Conservation (phyloP, 2,888 invertebrate species). For the Ochropacha duplaris region DNA sequence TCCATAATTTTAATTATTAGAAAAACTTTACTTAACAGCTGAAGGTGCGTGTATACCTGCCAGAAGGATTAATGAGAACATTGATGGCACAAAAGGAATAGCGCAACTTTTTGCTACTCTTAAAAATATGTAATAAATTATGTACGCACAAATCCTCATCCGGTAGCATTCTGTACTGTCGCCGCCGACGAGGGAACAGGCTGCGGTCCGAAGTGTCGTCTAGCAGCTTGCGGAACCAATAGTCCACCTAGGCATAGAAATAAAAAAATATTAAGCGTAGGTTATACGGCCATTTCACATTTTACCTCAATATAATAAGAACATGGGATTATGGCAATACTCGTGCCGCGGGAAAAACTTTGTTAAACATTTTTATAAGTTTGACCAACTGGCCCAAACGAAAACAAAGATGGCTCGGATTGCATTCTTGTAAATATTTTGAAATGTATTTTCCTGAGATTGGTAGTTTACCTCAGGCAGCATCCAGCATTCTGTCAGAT, state of each 20-base stretch:
- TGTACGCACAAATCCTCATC: conserved; percentile 77
- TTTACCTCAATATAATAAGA: neutral
- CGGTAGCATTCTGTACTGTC: conserved; percentile 64
- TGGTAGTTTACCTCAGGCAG: conserved; percentile 73
- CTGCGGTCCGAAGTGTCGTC: conserved; percentile 66
- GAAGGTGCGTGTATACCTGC: too few relatives aligned
- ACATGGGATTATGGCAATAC: neutral
- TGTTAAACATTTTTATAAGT: too few relatives aligned
- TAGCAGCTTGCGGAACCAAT: conserved; percentile 74
- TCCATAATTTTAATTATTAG: too few relatives aligned
- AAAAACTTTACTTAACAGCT: too few relatives aligned
- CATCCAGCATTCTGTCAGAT: conserved; percentile 85
- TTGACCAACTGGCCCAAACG: neutral
- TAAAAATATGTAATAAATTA: conserved; percentile 7
- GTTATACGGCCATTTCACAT: too few relatives aligned
- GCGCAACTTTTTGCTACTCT: too few relatives aligned
- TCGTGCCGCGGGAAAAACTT: neutral
- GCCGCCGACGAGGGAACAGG: conserved; percentile 60
- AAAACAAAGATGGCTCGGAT: neutral
- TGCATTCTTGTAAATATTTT: neutral
- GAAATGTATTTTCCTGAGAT: too few relatives aligned
- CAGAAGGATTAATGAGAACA: too few relatives aligned
- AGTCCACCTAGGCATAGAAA: conserved; percentile 60
- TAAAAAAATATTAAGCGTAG: neutral
- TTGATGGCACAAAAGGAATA: too few relatives aligned